Evolutionary conservation across 2,113 vertebrate genomes (phyloP), one percentile per base, ranked within the genome.

Genomic region (Talpa occidentalis): DNA sequence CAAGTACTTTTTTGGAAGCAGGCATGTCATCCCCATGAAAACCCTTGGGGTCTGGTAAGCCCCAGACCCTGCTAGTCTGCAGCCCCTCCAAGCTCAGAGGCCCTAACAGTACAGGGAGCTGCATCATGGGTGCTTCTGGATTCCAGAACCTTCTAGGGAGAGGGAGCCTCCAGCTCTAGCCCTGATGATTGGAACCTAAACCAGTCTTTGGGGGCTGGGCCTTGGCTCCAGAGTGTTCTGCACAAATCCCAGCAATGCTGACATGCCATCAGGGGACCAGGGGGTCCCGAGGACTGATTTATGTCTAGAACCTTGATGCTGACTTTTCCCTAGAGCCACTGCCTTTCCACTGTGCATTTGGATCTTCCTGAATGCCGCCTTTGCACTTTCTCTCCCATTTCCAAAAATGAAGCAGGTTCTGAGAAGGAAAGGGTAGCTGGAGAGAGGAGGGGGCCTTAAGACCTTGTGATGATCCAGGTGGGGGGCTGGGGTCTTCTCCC

Each of bases 301-400:
- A 1, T 54, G 26, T 82, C 42, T 12, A 21, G 66, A 62, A 4
- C 40, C 22, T 9, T 24, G 21, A 28, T 42, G 15, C 49, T 32
- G 0, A 22, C 16, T 9, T 15, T 28, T 56, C 73, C 14, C 28
- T 3, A 14, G 8, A 14, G 8, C 28, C 14, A 5, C 22, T 54
- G 15, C 22, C n/a, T 82, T 24, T 12, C 59, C 3, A 52, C 10
- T 28, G n/a, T 42, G 8, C 24, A 0, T 80, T 59, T 89, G 59
- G 22, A 30, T 88, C 42, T 62, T 52, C 37, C 47, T 67, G 60
- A 37, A 10, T 32, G 12, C 60, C 15, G 6, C 21, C n/a, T 62
- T 56, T 76, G 42, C 47, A n/a, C 12, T 78, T 10, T 21, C 47
- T 54, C 11, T 4, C 16, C 10, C 1, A 24, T 62, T 83, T 83